Percentiles rank a stretch among this genome's conserved stretches.
Conservation (phyloP, 2,113 vertebrate species). For the Dunckerocampus dactyliophorus region DNA sequence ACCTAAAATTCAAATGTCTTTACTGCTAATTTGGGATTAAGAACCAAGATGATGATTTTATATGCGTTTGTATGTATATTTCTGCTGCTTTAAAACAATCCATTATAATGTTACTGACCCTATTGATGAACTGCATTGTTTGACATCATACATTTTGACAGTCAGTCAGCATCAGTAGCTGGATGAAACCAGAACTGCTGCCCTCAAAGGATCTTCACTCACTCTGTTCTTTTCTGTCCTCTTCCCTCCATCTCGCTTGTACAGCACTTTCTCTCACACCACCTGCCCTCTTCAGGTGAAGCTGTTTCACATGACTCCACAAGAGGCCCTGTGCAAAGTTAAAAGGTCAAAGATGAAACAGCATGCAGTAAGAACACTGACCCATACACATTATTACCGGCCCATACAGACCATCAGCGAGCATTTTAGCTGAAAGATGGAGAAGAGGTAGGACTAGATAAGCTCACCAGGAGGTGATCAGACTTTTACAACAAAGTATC, state of each 20-base stretch:
- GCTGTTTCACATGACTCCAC: constrained; percentile 67
- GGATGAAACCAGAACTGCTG: constrained; percentile 50
- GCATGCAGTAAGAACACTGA: neutral
- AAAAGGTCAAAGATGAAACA: constrained; percentile 12
- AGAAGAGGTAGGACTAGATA: no score
- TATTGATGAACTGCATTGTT: constrained; percentile 58
- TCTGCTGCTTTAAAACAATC: constrained; percentile 30
- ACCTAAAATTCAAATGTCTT: constrained; percentile 10
- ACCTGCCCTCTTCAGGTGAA: constrained; percentile 47
- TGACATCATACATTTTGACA: constrained; percentile 61
- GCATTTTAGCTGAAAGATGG: no score
- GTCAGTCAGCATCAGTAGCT: constrained; percentile 60
- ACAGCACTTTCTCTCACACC: constrained; percentile 4
- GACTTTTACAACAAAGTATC: no score
- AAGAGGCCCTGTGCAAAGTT: constrained; percentile 22
- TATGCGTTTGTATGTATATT: constrained; percentile 22
- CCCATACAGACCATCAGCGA: no score
- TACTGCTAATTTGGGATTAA: constrained; percentile 25
- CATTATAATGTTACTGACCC: constrained; percentile 63
- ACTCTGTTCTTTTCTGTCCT: neutral
- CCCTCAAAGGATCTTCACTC: constrained; percentile 55
- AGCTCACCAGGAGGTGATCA: no score
- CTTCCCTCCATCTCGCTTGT: constrained; percentile 6
- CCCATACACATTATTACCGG: neutral
- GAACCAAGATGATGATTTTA: constrained; percentile 7